These are phyloP conservation scores for Dryococelus australis DNA, from an alignment of 2,888 invertebrate genomes.

Conservation along the genomic window DNA sequence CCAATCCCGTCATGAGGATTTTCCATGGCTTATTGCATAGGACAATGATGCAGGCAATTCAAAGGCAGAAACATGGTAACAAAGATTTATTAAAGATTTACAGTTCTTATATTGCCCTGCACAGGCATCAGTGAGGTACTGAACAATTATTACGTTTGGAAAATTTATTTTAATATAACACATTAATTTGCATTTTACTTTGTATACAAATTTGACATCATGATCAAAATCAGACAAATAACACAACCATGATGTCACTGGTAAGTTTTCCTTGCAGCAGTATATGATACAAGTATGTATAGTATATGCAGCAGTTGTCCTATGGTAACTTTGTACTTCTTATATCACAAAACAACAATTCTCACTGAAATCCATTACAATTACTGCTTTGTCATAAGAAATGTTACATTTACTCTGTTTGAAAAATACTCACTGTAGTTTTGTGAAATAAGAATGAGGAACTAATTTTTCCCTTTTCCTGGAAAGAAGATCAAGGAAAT, in stretches of 20 bases:
- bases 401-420: neutral
- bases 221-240: slow-evolving; percentile 21
- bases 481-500: neutral
- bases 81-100: slow-evolving; percentile 30
- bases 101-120: slow-evolving; percentile 37
- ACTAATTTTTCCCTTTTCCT: neutral
- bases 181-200: neutral
- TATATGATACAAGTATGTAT: neutral
- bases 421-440: neutral
- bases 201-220: neutral
- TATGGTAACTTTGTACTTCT: slow-evolving; percentile 7
- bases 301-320: slow-evolving; percentile 13
- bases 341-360: slow-evolving; percentile 1
- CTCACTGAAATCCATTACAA: slow-evolving; percentile 21
- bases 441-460: neutral
- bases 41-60: slow-evolving; percentile 21
- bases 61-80: neutral
- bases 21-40: slow-evolving; percentile 37
- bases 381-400: neutral
- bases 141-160: neutral
- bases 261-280: neutral
- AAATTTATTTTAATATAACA: neutral
- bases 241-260: neutral
- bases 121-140: slow-evolving; percentile 37
- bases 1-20: slow-evolving; percentile 35